Base-by-base conservation (phyloP, 2,113 vertebrate genomes). In the Brachionichthys hirsutus region DNA sequence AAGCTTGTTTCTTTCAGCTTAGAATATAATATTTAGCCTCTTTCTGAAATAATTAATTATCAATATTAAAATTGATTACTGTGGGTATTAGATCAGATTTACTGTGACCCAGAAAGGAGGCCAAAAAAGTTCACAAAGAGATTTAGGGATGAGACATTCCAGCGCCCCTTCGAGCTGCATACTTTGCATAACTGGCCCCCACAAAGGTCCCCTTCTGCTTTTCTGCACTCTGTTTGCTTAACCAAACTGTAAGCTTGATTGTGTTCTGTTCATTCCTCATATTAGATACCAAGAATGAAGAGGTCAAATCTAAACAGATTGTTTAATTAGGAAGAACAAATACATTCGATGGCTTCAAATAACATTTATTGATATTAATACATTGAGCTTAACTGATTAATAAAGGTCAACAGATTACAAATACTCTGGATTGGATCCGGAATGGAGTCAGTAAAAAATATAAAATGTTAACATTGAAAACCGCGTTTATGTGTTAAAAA, bases 61-160 rank as follows among this genome's bases (percentile, higher is more conserved):
- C 24, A 30, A 6, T 30, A 30, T 30, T 30, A 30, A 30, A 30
- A 30, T 30, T 30, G 24, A 30, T 30, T 30, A 30, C 8, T 30
- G 8, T 30, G 8, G 24, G 24, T 30, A 3, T n/a, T 30, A 30
- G 2, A 8, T 3, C 4, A 30, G 2, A 30, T 8, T 30, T 2
- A 30, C 24, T 8, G 8, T 30, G 24, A 8, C 3, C 3, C 38
- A 64, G n/a, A 64, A 55, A 62, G 38, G 49, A 43, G 50, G 36
- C 45, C 30, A 64, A 64, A 34, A 50, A 13, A 48, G 54, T 77
- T 68, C 51, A 78, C 59, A 72, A 78, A 80, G 54, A 81, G 64
- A 54, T 12, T 58, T 34, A 73, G 56, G 60, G 75, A 63, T 30
- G 22, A 71, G 63, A 77, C 65, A 70, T 78, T 86, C 52, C 61